These are phyloP conservation scores for Brachionus koreanus DNA, from an alignment of 1,140 invertebrate genomes.

Conservation along the genomic window DNA sequence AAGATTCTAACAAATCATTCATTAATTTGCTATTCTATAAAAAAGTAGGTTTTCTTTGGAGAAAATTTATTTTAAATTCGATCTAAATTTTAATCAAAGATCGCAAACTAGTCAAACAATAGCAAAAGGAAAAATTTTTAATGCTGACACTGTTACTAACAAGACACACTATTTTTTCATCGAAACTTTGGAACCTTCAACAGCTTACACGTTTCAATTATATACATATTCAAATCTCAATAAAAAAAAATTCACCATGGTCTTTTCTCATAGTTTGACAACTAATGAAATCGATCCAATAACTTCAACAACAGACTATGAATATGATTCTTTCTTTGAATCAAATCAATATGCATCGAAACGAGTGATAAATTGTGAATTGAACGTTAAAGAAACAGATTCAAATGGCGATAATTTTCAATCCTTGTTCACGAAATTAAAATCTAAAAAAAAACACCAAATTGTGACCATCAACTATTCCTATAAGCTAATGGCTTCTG, in stretches of 20 bases:
- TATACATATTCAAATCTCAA: background rate
- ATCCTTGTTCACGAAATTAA: slow-evolving; percentile 1
- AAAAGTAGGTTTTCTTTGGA: background rate
- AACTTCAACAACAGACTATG: background rate
- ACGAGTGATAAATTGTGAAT: background rate
- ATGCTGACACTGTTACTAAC: background rate
- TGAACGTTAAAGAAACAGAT: background rate
- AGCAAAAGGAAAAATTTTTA: background rate
- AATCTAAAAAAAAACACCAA: slow-evolving; percentile 1
- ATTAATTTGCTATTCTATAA: background rate
- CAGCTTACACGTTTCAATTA: background rate
- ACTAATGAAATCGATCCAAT: background rate
- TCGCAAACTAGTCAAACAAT: background rate
- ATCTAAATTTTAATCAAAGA: background rate
- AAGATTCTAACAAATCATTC: background rate
- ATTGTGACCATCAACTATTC: slow-evolving; percentile 6
- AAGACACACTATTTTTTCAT: background rate
- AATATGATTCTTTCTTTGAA: background rate
- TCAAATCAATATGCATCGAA: background rate
- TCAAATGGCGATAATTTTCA: background rate
- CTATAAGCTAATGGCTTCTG: background rate
- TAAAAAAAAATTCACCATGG: background rate
- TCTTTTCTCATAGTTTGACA: background rate
- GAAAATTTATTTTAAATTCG: background rate
- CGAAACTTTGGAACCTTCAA: background rate